phyloP scores from a whole-genome alignment of 2,113 vertebrate genomes.

The Centropus bengalensis region DNA sequence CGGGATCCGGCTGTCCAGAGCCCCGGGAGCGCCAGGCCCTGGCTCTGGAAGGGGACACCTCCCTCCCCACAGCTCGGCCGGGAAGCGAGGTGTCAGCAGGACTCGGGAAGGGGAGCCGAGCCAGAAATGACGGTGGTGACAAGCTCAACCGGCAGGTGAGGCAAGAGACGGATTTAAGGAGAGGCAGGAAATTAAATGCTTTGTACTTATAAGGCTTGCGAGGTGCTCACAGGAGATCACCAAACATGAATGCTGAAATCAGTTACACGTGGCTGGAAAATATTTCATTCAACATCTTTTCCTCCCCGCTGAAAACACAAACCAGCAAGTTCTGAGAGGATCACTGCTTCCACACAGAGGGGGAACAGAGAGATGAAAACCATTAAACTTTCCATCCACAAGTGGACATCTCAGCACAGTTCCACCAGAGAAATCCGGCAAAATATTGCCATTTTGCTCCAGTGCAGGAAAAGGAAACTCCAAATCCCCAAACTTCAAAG shows the following conservation, averaged over 20 bases:
- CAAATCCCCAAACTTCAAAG: not conserved
- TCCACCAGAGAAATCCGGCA: not conserved
- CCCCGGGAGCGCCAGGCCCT: not conserved
- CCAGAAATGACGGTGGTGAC: rapidly evolving
- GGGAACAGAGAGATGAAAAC: not conserved
- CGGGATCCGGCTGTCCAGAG: not conserved
- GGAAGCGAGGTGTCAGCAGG: not conserved
- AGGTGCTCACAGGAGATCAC: not conserved
- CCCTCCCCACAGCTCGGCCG: rapidly evolving
- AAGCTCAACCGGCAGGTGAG: not conserved
- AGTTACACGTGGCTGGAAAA: not conserved
- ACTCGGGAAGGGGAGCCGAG: not conserved
- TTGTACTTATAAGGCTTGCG: not conserved
- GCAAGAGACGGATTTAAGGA: not conserved
- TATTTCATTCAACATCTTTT: not conserved
- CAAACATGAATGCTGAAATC: not conserved
- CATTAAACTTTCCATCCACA: not conserved
- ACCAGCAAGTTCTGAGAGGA: not conserved
- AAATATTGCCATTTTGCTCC: not conserved
- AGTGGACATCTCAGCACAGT: not conserved
- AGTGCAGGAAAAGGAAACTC: not conserved
- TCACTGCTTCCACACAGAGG: not conserved
- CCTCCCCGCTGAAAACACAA: not conserved
- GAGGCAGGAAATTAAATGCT: not conserved
- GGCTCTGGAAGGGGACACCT: rapidly evolving